Evolutionary conservation across 2,888 invertebrate species (phyloP).

Genomic region (Gastracanthus pulcherrimus): DNA sequence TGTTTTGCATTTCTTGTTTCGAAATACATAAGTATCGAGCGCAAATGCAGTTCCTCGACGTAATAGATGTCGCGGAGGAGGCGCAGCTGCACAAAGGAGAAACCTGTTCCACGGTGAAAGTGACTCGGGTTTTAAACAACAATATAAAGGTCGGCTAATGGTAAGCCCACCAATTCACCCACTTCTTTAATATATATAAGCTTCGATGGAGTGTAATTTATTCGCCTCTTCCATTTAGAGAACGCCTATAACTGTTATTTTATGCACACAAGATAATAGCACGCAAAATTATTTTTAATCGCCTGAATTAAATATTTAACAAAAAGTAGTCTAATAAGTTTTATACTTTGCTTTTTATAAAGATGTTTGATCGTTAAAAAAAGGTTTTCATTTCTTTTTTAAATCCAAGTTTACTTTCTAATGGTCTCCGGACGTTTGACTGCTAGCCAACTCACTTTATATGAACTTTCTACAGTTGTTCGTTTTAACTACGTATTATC

Average conservation of each 20-base stretch:
- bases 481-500: not conserved
- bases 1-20: not conserved
- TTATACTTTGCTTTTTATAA: not conserved
- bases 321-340: not conserved
- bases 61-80: not conserved
- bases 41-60: not conserved
- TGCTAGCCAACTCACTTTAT: not conserved
- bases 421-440: constrained; percentile 5
- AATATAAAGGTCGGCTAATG: constrained; percentile 40
- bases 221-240: not conserved
- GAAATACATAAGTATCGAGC: not conserved
- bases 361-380: not conserved
- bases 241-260: too few species aligned
- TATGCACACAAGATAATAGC: too few species aligned
- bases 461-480: not conserved
- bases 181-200: not conserved
- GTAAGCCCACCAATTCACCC: not conserved
- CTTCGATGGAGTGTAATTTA: not conserved
- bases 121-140: constrained; percentile 28
- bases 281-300: too few species aligned
- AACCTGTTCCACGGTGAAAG: constrained; percentile 57
- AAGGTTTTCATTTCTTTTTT: not conserved
- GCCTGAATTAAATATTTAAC: not conserved
- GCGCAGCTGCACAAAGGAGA: constrained; percentile 34
- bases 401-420: not conserved